phyloP scores from a whole-genome alignment of 2,888 invertebrate species.

The Ramazzottius varieornatus region DNA sequence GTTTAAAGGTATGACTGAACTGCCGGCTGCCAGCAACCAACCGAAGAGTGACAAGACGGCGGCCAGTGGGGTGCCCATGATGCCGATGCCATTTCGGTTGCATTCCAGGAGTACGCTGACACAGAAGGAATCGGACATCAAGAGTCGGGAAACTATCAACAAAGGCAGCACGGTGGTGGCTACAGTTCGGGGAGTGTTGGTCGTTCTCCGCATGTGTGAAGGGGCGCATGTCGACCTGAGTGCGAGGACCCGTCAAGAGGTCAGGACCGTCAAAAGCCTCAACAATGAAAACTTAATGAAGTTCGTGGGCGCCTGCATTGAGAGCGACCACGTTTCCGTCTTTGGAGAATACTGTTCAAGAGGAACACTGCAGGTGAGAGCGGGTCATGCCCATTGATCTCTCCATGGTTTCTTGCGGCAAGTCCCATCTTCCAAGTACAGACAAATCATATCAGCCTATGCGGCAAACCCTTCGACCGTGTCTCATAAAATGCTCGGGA shows the following conservation, averaged over 20 bases:
- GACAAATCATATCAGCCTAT: too few species aligned
- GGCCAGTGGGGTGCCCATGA: background rate
- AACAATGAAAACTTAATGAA: slow-evolving; percentile 13
- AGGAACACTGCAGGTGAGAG: slow-evolving; percentile 15
- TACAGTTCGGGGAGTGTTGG: background rate
- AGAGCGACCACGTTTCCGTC: slow-evolving; percentile 10
- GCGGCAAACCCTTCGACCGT: too few species aligned
- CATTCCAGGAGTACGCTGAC: too few species aligned
- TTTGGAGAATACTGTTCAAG: slow-evolving; percentile 15
- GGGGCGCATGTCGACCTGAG: background rate
- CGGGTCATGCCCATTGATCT: too few species aligned
- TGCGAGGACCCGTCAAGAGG: background rate
- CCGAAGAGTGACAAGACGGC: background rate
- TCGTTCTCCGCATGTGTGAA: background rate
- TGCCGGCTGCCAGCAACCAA: background rate
- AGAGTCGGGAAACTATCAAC: background rate
- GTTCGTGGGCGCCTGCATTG: slow-evolving; percentile 14
- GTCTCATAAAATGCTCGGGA: too few species aligned
- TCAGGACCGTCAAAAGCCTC: background rate
- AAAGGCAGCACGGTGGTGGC: background rate
- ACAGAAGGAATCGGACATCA: too few species aligned
- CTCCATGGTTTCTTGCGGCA: too few species aligned
- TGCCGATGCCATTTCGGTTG: too few species aligned
- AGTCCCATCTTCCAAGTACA: too few species aligned
- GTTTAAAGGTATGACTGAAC: too few species aligned